These are phyloP conservation scores for Xylocampa areola DNA, from an alignment of 2,888 invertebrate genomes.

Conservation along the genomic window DNA sequence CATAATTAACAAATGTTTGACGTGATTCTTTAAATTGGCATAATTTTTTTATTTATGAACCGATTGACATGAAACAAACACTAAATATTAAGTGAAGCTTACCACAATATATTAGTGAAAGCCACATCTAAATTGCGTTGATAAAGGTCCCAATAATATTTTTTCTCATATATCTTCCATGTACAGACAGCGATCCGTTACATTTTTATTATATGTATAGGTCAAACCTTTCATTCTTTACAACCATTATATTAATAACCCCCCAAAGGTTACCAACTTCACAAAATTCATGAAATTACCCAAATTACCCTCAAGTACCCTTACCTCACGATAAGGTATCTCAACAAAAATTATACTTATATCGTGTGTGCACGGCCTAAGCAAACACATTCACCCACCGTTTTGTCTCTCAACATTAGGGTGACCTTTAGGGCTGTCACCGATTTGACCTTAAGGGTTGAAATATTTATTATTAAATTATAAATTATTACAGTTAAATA, in stretches of 20 bases:
- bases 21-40: no score
- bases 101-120: no score
- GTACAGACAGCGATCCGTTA: no score
- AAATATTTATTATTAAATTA: neutral
- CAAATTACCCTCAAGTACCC: slow-evolving; percentile 36
- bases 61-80: no score
- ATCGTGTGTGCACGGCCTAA: slow-evolving; percentile 43
- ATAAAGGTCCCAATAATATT: no score
- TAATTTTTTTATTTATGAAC: no score
- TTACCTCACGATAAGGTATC: slow-evolving; percentile 26
- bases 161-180: no score
- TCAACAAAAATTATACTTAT: slow-evolving; percentile 51
- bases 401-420: slow-evolving; percentile 40
- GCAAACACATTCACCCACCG: slow-evolving; percentile 45
- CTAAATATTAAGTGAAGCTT: no score
- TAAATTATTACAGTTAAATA: no score
- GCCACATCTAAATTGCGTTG: no score
- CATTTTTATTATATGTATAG: no score
- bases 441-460: slow-evolving; percentile 2
- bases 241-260: neutral
- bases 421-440: slow-evolving; percentile 26
- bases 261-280: slow-evolving; percentile 1
- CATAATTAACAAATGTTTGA: no score
- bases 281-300: slow-evolving; percentile 36
- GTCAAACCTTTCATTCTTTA: neutral